These are phyloP conservation scores for Argyrosomus japonicus DNA, from an alignment of 2,113 vertebrate species.

Conservation along the genomic window DNA sequence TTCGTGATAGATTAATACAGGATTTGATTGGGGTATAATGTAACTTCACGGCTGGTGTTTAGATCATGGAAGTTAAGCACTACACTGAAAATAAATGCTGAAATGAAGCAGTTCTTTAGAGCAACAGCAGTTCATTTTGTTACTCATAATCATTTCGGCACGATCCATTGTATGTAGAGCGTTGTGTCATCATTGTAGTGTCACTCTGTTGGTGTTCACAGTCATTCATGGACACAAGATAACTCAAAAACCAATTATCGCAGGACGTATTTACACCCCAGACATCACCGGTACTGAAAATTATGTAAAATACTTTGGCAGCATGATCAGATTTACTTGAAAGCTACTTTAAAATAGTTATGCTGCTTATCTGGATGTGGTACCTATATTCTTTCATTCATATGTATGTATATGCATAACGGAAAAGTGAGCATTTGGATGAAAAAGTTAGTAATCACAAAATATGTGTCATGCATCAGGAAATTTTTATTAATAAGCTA, in stretches of 20 bases:
- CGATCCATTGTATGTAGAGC: background rate
- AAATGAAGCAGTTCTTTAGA: background rate
- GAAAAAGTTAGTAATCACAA: background rate
- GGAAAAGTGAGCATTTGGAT: background rate
- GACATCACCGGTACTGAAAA: background rate
- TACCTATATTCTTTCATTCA: too few relatives aligned
- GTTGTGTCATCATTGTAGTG: background rate
- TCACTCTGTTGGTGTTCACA: background rate
- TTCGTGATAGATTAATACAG: conserved; percentile 11
- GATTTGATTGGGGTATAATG: background rate
- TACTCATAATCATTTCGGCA: background rate
- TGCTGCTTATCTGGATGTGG: background rate
- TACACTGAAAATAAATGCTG: background rate
- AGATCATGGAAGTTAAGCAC: background rate
- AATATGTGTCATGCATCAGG: too few relatives aligned
- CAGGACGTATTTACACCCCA: background rate
- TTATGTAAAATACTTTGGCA: background rate
- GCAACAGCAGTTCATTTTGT: background rate
- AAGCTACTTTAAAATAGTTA: background rate
- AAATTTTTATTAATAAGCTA: background rate
- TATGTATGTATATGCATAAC: background rate
- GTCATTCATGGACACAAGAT: background rate
- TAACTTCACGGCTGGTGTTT: background rate
- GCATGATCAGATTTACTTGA: background rate
- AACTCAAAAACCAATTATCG: background rate